A percentile compares a stretch with the other conserved stretches of the same genome.
phyloP scores from a whole-genome alignment of 2,888 invertebrate species.

The Cybosia mesomella region DNA sequence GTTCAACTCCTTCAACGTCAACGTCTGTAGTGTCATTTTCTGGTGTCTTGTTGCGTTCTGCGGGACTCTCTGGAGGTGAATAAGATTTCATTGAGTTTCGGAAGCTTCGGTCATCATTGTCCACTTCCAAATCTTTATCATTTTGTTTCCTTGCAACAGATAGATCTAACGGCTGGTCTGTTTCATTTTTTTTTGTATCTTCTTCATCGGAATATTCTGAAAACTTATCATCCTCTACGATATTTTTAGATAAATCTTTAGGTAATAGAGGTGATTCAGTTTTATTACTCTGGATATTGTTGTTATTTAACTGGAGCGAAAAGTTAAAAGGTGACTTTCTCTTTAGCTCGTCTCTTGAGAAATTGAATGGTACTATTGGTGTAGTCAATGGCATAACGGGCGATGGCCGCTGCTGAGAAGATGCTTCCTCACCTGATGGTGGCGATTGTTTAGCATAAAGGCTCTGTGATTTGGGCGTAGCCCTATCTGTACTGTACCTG shows the following conservation, averaged over 20 bases:
- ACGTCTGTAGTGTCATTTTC: constrained; percentile 86
- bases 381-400: constrained; percentile 88
- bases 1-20: constrained; percentile 85
- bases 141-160: constrained; percentile 88
- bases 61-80: constrained; percentile 79
- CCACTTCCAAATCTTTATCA: constrained; percentile 76
- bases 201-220: constrained; percentile 78
- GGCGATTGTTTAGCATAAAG: constrained; percentile 88
- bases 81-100: constrained; percentile 80
- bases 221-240: constrained; percentile 66
- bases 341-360: constrained; percentile 71
- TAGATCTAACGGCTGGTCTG: constrained; percentile 92
- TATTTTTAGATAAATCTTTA: constrained; percentile 75
- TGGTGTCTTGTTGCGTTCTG: constrained; percentile 76
- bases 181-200: constrained; percentile 76
- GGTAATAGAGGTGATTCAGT: constrained; percentile 65
- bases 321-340: constrained; percentile 76
- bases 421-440: constrained; percentile 89
- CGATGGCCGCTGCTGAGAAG: constrained; percentile 88
- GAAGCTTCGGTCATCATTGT: constrained; percentile 77
- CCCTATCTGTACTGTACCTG: constrained; percentile 76
- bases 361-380: constrained; percentile 71
- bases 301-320: constrained; percentile 71
- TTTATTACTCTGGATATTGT: constrained; percentile 64
- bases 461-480: constrained; percentile 85